Percentiles rank a stretch among this genome's conserved stretches.
Evolutionary conservation across 2,113 vertebrate species (phyloP).

Genomic region (Rhipidura dahli): DNA sequence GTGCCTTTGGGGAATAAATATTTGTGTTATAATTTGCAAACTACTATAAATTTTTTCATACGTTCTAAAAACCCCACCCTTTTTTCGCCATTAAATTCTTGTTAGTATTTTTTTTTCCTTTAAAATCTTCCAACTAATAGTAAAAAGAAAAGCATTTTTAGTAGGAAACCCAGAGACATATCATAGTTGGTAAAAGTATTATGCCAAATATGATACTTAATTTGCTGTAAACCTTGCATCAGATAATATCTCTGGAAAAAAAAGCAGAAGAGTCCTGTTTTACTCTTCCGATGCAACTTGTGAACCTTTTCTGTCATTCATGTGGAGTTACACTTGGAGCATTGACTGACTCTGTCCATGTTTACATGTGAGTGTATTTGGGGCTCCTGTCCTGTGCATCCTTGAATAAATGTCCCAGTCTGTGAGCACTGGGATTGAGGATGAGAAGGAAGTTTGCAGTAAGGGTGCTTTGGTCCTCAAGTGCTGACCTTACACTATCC

Average conservation of each 20-base stretch:
- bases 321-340: not conserved
- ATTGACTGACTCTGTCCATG: not conserved
- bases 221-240: not conserved
- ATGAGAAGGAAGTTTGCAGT: not conserved
- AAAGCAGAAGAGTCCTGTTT: not conserved
- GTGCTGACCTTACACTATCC: not conserved
- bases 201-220: not conserved
- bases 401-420: not conserved
- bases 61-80: not conserved
- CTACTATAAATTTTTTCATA: constrained; percentile 29
- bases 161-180: not conserved
- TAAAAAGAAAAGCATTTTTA: not conserved
- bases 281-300: not conserved
- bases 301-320: not conserved
- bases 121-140: not conserved
- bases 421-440: not conserved
- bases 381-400: not conserved
- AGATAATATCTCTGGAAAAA: not conserved
- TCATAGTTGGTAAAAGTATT: not conserved
- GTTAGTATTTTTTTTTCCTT: not conserved
- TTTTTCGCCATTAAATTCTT: not conserved
- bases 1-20: not conserved
- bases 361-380: not conserved
- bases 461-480: not conserved
- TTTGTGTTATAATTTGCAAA: not conserved